A percentile compares a stretch with the other conserved stretches of the same genome.
Conservation (phyloP, 2,113 vertebrate genomes). For the Meles meles region DNA sequence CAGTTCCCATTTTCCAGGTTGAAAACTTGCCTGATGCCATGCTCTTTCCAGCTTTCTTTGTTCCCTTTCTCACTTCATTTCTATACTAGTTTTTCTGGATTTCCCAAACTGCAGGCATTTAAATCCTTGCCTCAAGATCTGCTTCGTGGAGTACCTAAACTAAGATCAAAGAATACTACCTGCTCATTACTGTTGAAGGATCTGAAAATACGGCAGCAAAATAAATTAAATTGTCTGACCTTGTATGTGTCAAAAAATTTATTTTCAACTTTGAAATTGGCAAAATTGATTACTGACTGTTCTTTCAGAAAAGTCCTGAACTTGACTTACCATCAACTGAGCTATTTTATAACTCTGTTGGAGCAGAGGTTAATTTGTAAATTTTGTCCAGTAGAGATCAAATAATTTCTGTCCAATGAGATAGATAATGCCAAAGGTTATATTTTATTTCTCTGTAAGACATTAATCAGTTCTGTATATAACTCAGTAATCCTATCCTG, state of each 20-base stretch:
- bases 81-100: not conserved
- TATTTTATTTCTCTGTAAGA: not conserved
- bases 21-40: not conserved
- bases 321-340: not conserved
- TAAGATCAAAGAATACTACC: not conserved
- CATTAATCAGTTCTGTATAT: not conserved
- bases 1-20: not conserved
- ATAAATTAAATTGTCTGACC: not conserved
- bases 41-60: not conserved
- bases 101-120: not conserved
- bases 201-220: not conserved
- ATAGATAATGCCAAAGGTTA: conserved; percentile 13
- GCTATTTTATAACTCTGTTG: not conserved
- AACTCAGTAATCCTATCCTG: not conserved
- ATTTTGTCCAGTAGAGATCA: conserved; percentile 18
- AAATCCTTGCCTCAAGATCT: not conserved
- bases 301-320: not conserved
- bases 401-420: conserved; percentile 17
- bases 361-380: conserved; percentile 16
- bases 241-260: not conserved
- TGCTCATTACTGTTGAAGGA: not conserved
- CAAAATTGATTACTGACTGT: not conserved
- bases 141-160: not conserved
- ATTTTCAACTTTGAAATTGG: not conserved
- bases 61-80: not conserved